Conservation (phyloP, 2,113 vertebrate genomes). For the Gasterosteus nipponicus region DNA sequence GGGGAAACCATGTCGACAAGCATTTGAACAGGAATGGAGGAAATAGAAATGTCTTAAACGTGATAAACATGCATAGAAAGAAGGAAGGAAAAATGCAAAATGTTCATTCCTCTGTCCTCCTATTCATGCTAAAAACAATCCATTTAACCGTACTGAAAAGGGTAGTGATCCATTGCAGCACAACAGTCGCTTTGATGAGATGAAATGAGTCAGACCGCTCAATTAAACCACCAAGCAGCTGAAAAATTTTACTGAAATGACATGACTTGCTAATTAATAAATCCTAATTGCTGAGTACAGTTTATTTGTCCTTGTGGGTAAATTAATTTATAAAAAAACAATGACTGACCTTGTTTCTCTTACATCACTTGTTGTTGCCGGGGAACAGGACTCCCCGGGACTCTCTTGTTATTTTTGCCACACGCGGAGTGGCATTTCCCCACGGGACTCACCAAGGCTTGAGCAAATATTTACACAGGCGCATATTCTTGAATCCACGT, state of each 20-base stretch:
- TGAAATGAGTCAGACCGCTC: slow-evolving; percentile 48
- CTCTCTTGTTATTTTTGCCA: slow-evolving; percentile 36
- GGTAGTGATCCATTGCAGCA: slow-evolving; percentile 52
- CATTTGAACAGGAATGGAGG: slow-evolving; percentile 32
- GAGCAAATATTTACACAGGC: slow-evolving; percentile 54
- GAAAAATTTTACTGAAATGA: slow-evolving; percentile 47
- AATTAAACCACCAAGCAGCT: slow-evolving; percentile 51
- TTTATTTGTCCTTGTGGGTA: slow-evolving; percentile 59
- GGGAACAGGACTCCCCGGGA: slow-evolving; percentile 42
- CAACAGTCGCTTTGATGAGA: slow-evolving; percentile 50
- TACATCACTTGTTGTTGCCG: slow-evolving; percentile 24
- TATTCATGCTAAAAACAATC: slow-evolving; percentile 55
- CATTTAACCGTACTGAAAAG: slow-evolving; percentile 25
- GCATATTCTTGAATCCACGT: slow-evolving; percentile 54
- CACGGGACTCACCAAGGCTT: slow-evolving; percentile 18
- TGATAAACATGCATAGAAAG: slow-evolving; percentile 8
- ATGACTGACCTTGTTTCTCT: slow-evolving; percentile 59
- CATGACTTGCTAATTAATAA: slow-evolving; percentile 43
- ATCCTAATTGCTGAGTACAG: slow-evolving; percentile 28
- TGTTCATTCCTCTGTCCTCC: slow-evolving; percentile 52
- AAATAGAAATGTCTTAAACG: slow-evolving; percentile 4
- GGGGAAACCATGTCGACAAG: slow-evolving; percentile 43
- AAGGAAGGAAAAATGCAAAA: slow-evolving; percentile 31
- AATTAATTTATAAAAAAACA: slow-evolving; percentile 48
- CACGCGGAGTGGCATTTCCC: slow-evolving; percentile 1